Percentiles rank a stretch among this genome's conserved stretches.
Conservation (phyloP, 1,140 invertebrate species). For the Eupeodes corollae region DNA sequence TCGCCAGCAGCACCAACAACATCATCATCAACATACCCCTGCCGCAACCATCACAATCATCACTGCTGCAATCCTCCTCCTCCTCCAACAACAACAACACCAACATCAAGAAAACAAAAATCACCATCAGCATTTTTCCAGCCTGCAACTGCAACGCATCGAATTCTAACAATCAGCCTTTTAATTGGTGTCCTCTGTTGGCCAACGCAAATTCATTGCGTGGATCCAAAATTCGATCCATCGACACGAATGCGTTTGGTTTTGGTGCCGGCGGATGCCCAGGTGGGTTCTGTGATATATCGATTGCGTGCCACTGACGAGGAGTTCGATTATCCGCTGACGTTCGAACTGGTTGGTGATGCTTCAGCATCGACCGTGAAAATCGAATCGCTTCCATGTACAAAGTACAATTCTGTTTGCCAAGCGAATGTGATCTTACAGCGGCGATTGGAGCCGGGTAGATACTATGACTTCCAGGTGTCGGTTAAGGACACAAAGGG, state of each 20-base stretch:
- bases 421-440: slow-evolving; percentile 72
- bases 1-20: not conserved
- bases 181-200: slow-evolving; percentile 32
- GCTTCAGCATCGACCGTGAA: slow-evolving; percentile 55
- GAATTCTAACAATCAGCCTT: slow-evolving; percentile 33
- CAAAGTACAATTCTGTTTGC: slow-evolving; percentile 68
- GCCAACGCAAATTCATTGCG: slow-evolving; percentile 33
- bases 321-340: slow-evolving; percentile 73
- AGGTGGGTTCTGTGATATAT: slow-evolving; percentile 72
- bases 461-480: slow-evolving; percentile 70
- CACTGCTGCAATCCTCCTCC: too few species aligned
- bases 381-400: slow-evolving; percentile 68
- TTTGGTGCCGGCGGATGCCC: slow-evolving; percentile 67
- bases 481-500: slow-evolving; percentile 67
- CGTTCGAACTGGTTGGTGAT: slow-evolving; percentile 64
- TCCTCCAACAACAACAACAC: slow-evolving; percentile 8
- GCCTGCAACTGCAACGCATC: slow-evolving; percentile 20
- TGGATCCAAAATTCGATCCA: slow-evolving; percentile 67
- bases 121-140: slow-evolving; percentile 3
- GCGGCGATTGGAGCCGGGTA: slow-evolving; percentile 56
- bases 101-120: slow-evolving; percentile 4
- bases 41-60: slow-evolving; percentile 10
- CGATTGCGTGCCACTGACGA: slow-evolving; percentile 74
- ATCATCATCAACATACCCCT: slow-evolving; percentile 1
- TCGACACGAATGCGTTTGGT: slow-evolving; percentile 68